A percentile compares a stretch with the other conserved stretches of the same genome.
phyloP scores from a whole-genome alignment of 2,888 invertebrate genomes.

The Odontomyia ornata region DNA sequence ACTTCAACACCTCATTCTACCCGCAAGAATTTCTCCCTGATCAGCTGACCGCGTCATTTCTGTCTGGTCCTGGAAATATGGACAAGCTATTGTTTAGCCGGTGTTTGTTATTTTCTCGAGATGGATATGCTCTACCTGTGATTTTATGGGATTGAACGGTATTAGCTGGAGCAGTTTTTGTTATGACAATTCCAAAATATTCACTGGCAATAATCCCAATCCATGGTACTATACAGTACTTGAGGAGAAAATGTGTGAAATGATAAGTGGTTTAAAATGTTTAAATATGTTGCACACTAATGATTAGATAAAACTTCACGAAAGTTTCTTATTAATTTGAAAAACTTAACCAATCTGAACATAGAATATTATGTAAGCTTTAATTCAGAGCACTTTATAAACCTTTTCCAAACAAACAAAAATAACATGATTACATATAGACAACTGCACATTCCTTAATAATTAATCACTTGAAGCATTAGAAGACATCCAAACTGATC shows the following conservation, averaged over 20 bases:
- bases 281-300: conserved; percentile 11
- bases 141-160: no score
- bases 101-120: no score
- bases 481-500: not conserved
- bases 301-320: conserved; percentile 19
- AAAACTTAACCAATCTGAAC: conserved; percentile 8
- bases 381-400: conserved; percentile 7
- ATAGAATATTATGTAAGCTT: conserved; percentile 23
- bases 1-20: no score
- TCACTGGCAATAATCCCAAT: conserved; percentile 22
- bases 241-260: conserved; percentile 25
- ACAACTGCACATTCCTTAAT: conserved; percentile 6
- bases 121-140: no score
- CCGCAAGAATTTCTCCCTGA: no score
- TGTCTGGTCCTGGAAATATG: no score
- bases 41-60: no score
- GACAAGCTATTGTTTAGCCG: no score
- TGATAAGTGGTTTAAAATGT: conserved; percentile 5
- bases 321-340: conserved; percentile 17
- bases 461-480: not conserved
- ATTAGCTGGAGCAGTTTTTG: no score
- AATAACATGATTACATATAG: not conserved
- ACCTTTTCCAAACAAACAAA: not conserved
- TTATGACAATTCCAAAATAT: no score
- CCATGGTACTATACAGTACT: conserved; percentile 31